Conservation (phyloP, 2,888 invertebrate species). For the Hofmannophila pseudospretella region DNA sequence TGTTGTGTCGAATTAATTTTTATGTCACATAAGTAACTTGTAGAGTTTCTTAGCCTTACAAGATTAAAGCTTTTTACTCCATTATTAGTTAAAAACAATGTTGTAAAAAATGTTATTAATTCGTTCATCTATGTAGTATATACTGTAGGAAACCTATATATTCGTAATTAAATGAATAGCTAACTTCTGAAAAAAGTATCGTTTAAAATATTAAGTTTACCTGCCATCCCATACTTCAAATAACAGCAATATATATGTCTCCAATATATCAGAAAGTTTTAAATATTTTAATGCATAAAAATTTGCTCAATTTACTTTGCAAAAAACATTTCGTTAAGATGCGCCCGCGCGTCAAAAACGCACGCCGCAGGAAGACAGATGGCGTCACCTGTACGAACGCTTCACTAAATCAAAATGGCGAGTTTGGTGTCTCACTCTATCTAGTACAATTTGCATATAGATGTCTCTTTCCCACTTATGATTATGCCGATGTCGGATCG, state of each 20-base stretch:
- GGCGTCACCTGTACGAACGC: slow-evolving; percentile 38
- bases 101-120: slow-evolving; percentile 14
- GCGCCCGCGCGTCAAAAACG: slow-evolving; percentile 27
- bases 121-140: slow-evolving; percentile 1
- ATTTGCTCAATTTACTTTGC: slow-evolving; percentile 18
- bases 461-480: slow-evolving; percentile 29
- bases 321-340: slow-evolving; percentile 13
- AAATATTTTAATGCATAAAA: slow-evolving; percentile 18
- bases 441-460: slow-evolving; percentile 10
- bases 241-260: slow-evolving; percentile 8
- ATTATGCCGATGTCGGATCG: slow-evolving; percentile 34
- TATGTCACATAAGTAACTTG: slow-evolving; percentile 33
- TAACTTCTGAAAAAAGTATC: not conserved
- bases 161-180: not conserved
- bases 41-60: slow-evolving; percentile 15
- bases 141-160: too few species aligned
- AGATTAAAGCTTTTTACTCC: slow-evolving; percentile 14
- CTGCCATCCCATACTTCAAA: slow-evolving; percentile 4
- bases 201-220: slow-evolving; percentile 1
- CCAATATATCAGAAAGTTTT: slow-evolving; percentile 13
- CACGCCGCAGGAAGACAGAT: slow-evolving; percentile 36
- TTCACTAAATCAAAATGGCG: slow-evolving; percentile 55
- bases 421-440: slow-evolving; percentile 20
- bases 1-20: slow-evolving; percentile 29
- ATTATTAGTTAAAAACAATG: slow-evolving; percentile 11